Percentiles rank a stretch among this genome's conserved stretches.
phyloP scores from a whole-genome alignment of 2,113 vertebrate genomes.

The Motacilla tschutschensis region DNA sequence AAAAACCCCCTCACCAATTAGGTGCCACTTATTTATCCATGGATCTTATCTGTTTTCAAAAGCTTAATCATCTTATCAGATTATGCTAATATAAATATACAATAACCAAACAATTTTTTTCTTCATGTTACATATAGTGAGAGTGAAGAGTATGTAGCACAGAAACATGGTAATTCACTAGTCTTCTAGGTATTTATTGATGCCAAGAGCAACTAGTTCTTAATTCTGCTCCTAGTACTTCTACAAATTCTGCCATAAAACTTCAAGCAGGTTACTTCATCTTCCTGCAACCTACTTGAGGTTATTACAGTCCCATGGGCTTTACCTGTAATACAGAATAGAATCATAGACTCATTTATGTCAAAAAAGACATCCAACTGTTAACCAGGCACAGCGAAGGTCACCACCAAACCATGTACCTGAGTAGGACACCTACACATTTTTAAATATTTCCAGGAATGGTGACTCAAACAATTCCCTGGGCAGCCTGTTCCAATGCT shows the following conservation, averaged over 20 bases:
- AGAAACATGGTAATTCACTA: background rate
- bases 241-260: background rate
- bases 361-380: background rate
- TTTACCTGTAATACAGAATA: background rate
- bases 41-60: background rate
- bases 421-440: background rate
- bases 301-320: background rate
- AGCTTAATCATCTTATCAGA: background rate
- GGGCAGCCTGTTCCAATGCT: background rate
- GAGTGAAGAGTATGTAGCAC: background rate
- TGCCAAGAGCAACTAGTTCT: background rate
- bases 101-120: background rate
- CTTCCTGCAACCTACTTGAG: background rate
- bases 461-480: background rate
- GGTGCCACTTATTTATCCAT: background rate
- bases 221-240: background rate
- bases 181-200: background rate
- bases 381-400: background rate
- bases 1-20: background rate
- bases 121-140: background rate
- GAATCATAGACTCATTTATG: background rate
- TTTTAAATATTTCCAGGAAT: background rate
- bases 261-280: background rate
- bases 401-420: background rate
- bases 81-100: background rate